Evolutionary conservation across 2,113 vertebrate genomes (phyloP).

Genomic region (Geococcyx californianus): DNA sequence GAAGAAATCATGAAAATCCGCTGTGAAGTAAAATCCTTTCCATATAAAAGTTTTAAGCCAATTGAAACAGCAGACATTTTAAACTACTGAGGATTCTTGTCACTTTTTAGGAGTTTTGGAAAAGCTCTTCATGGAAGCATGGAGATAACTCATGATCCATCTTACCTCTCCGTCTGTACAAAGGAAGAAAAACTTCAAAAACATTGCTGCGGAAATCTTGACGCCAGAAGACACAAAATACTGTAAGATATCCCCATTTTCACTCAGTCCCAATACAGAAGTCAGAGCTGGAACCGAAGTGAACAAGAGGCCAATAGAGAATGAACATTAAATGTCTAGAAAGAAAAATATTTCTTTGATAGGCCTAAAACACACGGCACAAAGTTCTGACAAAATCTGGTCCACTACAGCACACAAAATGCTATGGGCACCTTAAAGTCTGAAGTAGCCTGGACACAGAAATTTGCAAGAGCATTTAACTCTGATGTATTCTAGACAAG

Average conservation of each 20-base stretch:
- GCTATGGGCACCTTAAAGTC: background rate
- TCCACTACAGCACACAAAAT: background rate
- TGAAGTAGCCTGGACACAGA: background rate
- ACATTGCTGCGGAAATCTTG: background rate
- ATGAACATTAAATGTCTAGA: background rate
- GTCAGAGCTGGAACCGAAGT: background rate
- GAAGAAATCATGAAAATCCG: background rate
- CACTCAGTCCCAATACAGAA: background rate
- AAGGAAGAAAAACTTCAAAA: background rate
- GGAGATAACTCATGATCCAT: background rate
- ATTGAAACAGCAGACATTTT: background rate
- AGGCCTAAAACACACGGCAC: background rate
- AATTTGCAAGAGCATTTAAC: background rate
- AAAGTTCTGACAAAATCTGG: background rate
- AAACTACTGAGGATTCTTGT: background rate
- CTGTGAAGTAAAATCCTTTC: background rate
- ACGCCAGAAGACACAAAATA: background rate
- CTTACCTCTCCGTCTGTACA: background rate
- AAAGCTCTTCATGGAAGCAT: background rate
- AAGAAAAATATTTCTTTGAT: background rate
- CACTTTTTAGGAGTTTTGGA: background rate
- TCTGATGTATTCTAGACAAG: background rate
- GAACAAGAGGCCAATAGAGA: background rate
- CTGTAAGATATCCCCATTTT: background rate
- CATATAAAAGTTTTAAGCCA: background rate